Evolutionary conservation across 2,113 vertebrate genomes (phyloP).

Genomic region (Arothron firmamentum): DNA sequence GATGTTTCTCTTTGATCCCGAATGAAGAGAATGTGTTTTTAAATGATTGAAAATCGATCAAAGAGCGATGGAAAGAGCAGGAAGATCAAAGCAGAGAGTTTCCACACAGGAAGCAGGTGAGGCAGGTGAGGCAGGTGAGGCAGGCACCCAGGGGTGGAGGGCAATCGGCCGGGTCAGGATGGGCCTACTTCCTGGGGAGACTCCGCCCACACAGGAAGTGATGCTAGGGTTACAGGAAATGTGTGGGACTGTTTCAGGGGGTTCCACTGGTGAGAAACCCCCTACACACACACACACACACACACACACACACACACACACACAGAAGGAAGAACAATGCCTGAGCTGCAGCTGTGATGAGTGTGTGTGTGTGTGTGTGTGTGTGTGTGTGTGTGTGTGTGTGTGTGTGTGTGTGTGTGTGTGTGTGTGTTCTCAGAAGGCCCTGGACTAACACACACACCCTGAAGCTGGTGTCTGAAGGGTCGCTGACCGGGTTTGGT

Average conservation of each 20-base stretch:
- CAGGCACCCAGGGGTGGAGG: not conserved
- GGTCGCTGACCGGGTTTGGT: too few species aligned
- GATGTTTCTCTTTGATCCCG: too few species aligned
- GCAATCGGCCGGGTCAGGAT: conserved; percentile 1
- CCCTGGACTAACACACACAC: too few species aligned
- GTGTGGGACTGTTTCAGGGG: conserved; percentile 28
- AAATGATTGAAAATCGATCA: too few species aligned
- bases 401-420: too few species aligned
- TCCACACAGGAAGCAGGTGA: not conserved
- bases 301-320: not conserved
- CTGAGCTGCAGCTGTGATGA: conserved; percentile 31
- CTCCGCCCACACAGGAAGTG: conserved; percentile 30
- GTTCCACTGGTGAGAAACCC: conserved; percentile 14
- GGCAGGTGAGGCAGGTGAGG: too few species aligned
- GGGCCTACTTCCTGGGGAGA: conserved; percentile 27
- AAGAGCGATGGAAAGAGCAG: too few species aligned
- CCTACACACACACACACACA: not conserved
- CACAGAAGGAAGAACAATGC: conserved; percentile 52
- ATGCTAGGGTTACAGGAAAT: conserved; percentile 45
- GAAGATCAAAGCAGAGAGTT: not conserved
- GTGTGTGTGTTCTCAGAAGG: too few species aligned
- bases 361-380: not conserved
- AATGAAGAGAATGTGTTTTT: too few species aligned
- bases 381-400: too few species aligned
- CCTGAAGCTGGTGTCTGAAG: too few species aligned